phyloP scores from a whole-genome alignment of 2,113 vertebrate genomes.

The Lucifuga dentata region DNA sequence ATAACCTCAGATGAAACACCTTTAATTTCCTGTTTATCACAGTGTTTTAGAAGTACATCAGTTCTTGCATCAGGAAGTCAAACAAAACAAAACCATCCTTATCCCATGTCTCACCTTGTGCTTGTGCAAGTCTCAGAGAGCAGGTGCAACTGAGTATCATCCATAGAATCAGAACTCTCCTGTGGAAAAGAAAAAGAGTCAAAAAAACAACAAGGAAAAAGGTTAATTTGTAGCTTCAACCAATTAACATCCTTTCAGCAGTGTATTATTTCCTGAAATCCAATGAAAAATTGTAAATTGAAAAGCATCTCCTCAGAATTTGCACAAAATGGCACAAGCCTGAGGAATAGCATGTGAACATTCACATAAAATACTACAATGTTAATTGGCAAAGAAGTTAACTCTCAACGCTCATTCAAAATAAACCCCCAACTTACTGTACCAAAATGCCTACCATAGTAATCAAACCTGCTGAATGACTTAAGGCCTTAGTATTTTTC shows the following conservation, averaged over 20 bases:
- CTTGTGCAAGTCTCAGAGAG: slow-evolving; percentile 89
- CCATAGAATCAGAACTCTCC: slow-evolving; percentile 92
- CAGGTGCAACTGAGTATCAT: slow-evolving; percentile 87
- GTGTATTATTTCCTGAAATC: neutral
- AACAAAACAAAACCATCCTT: neutral
- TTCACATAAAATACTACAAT: too few relatives aligned
- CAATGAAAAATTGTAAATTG: neutral
- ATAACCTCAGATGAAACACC: too few relatives aligned
- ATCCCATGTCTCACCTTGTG: slow-evolving; percentile 88
- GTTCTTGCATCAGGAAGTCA: neutral
- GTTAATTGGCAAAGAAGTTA: too few relatives aligned
- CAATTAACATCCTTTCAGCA: too few relatives aligned
- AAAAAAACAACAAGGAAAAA: too few relatives aligned
- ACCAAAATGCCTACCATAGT: neutral
- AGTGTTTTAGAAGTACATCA: neutral
- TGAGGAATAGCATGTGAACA: neutral
- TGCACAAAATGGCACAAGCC: neutral
- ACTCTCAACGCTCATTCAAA: neutral
- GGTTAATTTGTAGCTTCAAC: too few relatives aligned
- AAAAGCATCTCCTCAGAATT: too few relatives aligned
- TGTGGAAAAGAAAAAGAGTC: slow-evolving; percentile 69
- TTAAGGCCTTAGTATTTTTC: too few relatives aligned
- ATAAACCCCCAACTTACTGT: neutral
- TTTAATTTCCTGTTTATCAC: neutral
- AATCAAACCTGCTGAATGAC: neutral